Evolutionary conservation across 2,888 invertebrate species (phyloP).

Genomic region (Dasypogon diadema): DNA sequence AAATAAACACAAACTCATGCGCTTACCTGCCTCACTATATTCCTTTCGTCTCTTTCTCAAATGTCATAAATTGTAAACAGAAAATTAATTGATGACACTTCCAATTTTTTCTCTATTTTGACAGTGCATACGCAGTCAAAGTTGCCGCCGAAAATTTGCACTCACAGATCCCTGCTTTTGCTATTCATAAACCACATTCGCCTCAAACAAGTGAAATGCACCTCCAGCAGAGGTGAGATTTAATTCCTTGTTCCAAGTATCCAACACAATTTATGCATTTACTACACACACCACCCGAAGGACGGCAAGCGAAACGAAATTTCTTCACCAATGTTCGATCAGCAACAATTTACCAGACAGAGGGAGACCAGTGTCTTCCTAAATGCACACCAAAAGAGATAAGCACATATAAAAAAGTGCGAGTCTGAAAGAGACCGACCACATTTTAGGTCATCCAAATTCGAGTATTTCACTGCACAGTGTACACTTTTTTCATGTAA

Average conservation of each 20-base stretch:
- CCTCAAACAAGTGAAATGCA: background rate
- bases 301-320: conserved; percentile 18
- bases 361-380: conserved; percentile 26
- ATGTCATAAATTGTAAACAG: conserved; percentile 61
- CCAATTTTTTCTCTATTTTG: conserved; percentile 15
- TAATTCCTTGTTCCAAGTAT: background rate
- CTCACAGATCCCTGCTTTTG: no score
- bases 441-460: conserved; percentile 59
- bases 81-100: conserved; percentile 56
- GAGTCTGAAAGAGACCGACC: conserved; percentile 58
- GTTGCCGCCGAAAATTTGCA: conserved; percentile 34
- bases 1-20: conserved; percentile 54
- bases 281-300: background rate
- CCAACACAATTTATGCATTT: background rate
- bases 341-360: conserved; percentile 40
- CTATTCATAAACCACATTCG: no score
- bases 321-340: conserved; percentile 37
- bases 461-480: conserved; percentile 34
- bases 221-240: background rate
- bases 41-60: conserved; percentile 57
- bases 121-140: conserved; percentile 36
- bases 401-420: conserved; percentile 60
- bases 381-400: conserved; percentile 50
- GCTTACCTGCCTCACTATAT: conserved; percentile 50
- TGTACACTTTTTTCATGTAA: conserved; percentile 49